These are phyloP conservation scores for Crotalus horridus DNA, from an alignment of 2,113 vertebrate species.

Conservation along the genomic window DNA sequence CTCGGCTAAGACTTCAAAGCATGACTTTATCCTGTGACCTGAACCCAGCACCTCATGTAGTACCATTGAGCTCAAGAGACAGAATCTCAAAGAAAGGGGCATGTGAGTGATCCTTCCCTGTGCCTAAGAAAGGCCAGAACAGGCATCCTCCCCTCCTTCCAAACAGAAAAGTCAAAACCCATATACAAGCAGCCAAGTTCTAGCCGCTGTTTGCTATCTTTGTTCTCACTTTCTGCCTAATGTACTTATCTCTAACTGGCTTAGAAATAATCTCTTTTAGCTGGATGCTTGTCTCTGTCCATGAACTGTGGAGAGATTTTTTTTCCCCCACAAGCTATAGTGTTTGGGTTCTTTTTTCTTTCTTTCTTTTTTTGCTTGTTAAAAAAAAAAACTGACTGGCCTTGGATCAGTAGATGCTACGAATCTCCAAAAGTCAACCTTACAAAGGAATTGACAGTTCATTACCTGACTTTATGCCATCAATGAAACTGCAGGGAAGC, in stretches of 20 bases:
- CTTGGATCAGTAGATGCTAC: neutral
- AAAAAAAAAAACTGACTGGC: neutral
- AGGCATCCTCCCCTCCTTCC: neutral
- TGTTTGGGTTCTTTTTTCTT: neutral
- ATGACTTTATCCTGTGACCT: neutral
- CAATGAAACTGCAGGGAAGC: conserved; percentile 35
- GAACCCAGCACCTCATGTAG: neutral
- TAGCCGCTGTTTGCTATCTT: neutral
- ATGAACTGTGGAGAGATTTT: neutral
- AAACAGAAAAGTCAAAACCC: neutral
- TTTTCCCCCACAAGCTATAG: neutral
- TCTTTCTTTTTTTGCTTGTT: too few relatives aligned
- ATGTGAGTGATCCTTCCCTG: neutral
- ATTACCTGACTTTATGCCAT: conserved; percentile 4
- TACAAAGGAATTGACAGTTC: conserved; percentile 10
- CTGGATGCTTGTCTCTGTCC: accelerated
- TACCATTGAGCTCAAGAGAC: neutral
- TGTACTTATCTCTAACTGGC: neutral
- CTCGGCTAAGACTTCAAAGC: neutral
- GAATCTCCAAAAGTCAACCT: neutral
- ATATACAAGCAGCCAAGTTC: neutral
- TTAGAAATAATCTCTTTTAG: conserved; percentile 20
- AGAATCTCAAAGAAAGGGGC: neutral
- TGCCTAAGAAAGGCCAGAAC: neutral
- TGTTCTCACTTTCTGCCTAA: conserved; percentile 2